Conservation (phyloP, 2,113 vertebrate genomes). For the Paralichthys olivaceus region DNA sequence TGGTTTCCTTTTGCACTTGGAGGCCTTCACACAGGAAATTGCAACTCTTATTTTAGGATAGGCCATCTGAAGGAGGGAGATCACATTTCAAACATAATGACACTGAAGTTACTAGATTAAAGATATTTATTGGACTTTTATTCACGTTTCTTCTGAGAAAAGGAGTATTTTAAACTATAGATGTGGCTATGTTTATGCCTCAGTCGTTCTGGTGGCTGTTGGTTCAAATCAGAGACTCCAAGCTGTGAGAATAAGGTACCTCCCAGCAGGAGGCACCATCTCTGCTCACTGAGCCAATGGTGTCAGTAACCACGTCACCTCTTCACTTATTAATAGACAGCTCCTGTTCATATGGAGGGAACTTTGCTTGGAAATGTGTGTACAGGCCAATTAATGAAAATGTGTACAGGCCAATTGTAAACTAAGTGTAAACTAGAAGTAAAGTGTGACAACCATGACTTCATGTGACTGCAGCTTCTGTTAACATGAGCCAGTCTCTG, state of each 20-base stretch:
- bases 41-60: conserved; percentile 22
- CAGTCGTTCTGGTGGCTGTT: neutral
- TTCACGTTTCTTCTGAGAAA: neutral
- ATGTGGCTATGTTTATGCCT: neutral
- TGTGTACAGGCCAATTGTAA: neutral
- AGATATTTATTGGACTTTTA: neutral
- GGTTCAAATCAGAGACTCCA: neutral
- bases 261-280: conserved; percentile 44
- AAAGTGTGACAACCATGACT: neutral
- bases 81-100: conserved; percentile 5
- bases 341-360: conserved; percentile 19
- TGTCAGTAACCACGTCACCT: conserved; percentile 24
- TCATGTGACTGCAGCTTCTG: neutral
- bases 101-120: neutral
- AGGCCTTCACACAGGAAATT: conserved; percentile 39
- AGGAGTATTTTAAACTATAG: neutral
- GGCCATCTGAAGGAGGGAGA: neutral
- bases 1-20: neutral
- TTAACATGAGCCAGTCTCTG: too few relatives aligned
- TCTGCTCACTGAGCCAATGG: conserved; percentile 40
- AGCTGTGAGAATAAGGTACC: neutral
- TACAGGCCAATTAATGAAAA: neutral
- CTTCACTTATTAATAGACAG: conserved; percentile 43
- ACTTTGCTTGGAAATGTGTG: conserved; percentile 24
- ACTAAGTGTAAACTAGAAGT: neutral